Conservation (phyloP, 2,113 vertebrate genomes). For the Anhinga rufa region DNA sequence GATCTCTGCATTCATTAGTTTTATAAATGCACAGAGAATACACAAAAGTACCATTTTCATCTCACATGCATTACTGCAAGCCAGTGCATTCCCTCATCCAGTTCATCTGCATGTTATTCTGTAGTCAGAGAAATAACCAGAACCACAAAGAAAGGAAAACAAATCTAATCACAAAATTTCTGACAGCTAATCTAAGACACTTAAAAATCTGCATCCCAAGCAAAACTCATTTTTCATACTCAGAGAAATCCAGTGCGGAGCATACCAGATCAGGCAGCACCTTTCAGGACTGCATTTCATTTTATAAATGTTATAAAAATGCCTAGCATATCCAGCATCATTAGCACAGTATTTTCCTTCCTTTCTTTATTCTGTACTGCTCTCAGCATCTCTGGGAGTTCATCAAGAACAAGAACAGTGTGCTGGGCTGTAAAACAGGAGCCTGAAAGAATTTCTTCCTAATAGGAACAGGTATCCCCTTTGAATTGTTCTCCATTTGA, state of each 20-base stretch:
- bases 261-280: background rate
- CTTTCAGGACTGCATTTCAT: background rate
- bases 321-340: background rate
- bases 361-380: background rate
- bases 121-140: background rate
- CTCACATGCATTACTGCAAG: background rate
- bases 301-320: background rate
- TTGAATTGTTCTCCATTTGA: background rate
- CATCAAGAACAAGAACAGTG: background rate
- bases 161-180: background rate
- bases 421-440: background rate
- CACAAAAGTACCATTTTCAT: background rate
- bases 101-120: conserved; percentile 8
- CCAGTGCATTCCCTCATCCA: background rate
- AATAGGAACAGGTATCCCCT: background rate
- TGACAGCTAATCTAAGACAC: background rate
- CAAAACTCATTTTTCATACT: background rate
- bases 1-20: conserved; percentile 29
- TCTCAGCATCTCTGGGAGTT: background rate
- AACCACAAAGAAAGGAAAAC: background rate
- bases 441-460: background rate
- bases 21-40: conserved; percentile 41
- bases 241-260: background rate
- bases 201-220: background rate
- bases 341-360: background rate